Base-by-base conservation (phyloP, 1,140 invertebrate genomes). In the Heliothis virescens region DNA sequence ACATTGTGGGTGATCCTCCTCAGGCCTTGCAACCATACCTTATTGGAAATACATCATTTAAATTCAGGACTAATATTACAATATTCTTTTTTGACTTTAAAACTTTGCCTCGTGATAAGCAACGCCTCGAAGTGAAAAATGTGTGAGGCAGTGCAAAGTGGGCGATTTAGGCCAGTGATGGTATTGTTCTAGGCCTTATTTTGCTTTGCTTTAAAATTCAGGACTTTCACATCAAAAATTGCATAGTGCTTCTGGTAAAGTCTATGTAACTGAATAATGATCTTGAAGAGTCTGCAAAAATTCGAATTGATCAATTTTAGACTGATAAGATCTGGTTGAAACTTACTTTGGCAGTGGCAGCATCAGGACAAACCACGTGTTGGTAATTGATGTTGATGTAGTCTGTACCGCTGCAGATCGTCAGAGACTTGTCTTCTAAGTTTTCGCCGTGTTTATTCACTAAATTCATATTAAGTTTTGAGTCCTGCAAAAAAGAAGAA, bases 321-420 rank as follows among this genome's bases (percentile, higher is more conserved):
- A 29, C 60, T 63, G 57, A 47, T 26, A 4, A 5, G 47, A 65
- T 60, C 59, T 62, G 21, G 41, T 52, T 52, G 4, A 71, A 69
- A 74, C 80, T 67, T 62, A 99, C 98, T 97, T 98, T 99, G 63
- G 99, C 99, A 29, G 97, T 98, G 80, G 97, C 97, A 26, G 97
- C 96, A 95, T 99, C 98, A 26, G 98, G 97, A 91, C 98, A 99
- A 52, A 99, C 97, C 84, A 99, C 97, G 95, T 99, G 98, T 85
- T 99, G 98, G 94, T 99, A 99, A 95, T 98, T 99, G 92, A 99
- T 99, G 95, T 99, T 99, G 86, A 99, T 99, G 93, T 99, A 98
- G 95, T 99, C 99, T 18, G 98, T 98, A n/a, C 99, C 99, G 91
- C 98, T 99, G 94, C 99, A 99, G 85, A 99, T 98, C 63, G 99